Base-by-base conservation (phyloP, 2,797 vertebrate genomes). In the Danio tinwini region DNA sequence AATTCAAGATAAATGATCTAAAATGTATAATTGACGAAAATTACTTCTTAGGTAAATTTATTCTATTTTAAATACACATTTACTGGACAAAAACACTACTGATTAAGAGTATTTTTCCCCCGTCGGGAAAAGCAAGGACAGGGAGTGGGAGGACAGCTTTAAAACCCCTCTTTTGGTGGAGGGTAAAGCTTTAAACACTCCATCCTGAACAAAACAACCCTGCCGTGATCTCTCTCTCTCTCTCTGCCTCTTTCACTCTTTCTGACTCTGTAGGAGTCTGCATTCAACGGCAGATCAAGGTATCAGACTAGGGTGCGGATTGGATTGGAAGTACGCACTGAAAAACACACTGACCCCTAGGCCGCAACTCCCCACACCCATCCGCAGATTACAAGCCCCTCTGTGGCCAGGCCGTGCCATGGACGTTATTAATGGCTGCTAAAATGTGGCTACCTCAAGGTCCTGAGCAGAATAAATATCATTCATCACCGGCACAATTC, bases 111-210 rank as follows among this genome's bases (percentile, higher is more conserved):
- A 29, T 29, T 29, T 29, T 1, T 3, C 29, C 29, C 29, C 29
- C 3, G 3, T 29, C 3, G 29, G 29, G 29, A 29, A 1, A n/a
- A n/a, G n/a, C n/a, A 29, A 29, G 29, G 29, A 29, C 72, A 84
- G 80, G 73, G 89, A 83, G 93, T 93, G 93, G 93, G 93, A 89
- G 93, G 91, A 93, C 90, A 90, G 83, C 89, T 93, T 89, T 92
- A 93, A 87, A 85, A 85, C 67, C 83, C 84, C 39, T 71, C 17
- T 56, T 78, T 78, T 50, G 55, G 65, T 62, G 37, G 21, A 13
- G 14, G 47, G 76, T 78, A 44, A 78, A 42, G 67, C 76, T 78
- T 56, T 81, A 69, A 80, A 72, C 67, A 53, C 77, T 68, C 49
- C 10, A 70, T 39, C 42, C 56, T 62, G 75, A 76, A 83, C 67